phyloP scores from a whole-genome alignment of 2,113 vertebrate species.

The Talpa occidentalis region DNA sequence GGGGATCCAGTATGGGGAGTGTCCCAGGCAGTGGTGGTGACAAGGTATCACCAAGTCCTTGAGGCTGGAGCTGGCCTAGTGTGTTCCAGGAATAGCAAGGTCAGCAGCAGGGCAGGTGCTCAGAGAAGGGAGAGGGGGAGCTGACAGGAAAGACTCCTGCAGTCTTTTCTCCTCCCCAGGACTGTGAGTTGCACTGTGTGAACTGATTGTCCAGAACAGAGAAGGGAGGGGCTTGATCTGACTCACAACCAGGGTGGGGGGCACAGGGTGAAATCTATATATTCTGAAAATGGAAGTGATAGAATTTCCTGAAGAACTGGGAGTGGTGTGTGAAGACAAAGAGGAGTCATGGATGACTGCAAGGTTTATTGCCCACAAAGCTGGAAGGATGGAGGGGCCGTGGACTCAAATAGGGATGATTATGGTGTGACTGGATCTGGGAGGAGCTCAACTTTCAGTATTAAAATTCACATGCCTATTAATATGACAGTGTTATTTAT shows the following conservation, averaged over 20 bases:
- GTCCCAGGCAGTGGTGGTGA: neutral
- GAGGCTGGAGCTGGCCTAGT: neutral
- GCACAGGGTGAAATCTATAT: neutral
- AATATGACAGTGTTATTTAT: neutral
- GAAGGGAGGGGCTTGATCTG: neutral
- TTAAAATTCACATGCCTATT: neutral
- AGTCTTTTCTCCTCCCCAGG: neutral
- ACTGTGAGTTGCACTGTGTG: neutral
- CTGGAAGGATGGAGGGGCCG: neutral
- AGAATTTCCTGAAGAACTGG: slow-evolving; percentile 17
- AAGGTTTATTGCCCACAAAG: neutral
- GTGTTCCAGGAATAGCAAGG: neutral
- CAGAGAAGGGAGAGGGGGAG: neutral
- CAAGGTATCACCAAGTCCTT: neutral
- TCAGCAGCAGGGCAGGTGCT: neutral
- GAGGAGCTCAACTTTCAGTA: neutral
- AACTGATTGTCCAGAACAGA: neutral
- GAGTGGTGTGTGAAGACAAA: neutral
- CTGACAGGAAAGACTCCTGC: neutral
- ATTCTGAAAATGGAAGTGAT: neutral
- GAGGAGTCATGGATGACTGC: neutral
- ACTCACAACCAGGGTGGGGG: neutral
- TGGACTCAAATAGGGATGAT: neutral
- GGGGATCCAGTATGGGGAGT: neutral
- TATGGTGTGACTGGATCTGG: neutral